Conservation (phyloP, 2,113 vertebrate genomes). For the Bubo bubo region DNA sequence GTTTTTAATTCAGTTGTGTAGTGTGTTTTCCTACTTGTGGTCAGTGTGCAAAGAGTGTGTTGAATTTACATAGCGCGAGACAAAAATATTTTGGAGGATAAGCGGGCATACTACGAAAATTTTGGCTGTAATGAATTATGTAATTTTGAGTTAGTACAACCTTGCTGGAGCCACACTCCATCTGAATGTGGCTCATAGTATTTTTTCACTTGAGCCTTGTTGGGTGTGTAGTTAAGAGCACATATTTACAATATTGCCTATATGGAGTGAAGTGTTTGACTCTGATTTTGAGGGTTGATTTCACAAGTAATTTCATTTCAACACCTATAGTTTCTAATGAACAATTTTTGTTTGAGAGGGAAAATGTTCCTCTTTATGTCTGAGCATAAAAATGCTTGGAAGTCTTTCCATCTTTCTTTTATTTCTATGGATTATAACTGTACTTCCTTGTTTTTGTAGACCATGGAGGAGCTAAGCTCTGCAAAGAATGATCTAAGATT, state of each 20-base stretch:
- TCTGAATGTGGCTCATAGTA: not conserved
- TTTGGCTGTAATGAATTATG: not conserved
- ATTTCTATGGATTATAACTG: not conserved
- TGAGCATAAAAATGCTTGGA: not conserved
- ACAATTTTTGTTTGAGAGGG: not conserved
- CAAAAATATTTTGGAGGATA: not conserved
- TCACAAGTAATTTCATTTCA: not conserved
- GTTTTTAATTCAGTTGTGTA: not conserved
- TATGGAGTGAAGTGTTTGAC: not conserved
- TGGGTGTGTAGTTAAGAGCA: not conserved
- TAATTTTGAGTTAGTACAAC: not conserved
- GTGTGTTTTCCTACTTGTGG: not conserved
- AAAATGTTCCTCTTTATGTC: not conserved
- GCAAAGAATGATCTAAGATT: constrained; percentile 46
- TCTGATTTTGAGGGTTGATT: not conserved
- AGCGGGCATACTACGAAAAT: not conserved
- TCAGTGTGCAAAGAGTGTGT: not conserved
- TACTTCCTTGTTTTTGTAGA: constrained; percentile 19
- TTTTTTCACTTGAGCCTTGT: not conserved
- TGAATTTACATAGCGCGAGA: not conserved
- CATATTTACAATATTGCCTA: rapidly evolving
- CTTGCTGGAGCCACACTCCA: not conserved
- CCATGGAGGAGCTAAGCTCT: not conserved
- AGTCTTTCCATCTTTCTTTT: not conserved
- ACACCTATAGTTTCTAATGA: not conserved